Conservation (phyloP, 2,888 invertebrate genomes). For the Meandrusa payeni region DNA sequence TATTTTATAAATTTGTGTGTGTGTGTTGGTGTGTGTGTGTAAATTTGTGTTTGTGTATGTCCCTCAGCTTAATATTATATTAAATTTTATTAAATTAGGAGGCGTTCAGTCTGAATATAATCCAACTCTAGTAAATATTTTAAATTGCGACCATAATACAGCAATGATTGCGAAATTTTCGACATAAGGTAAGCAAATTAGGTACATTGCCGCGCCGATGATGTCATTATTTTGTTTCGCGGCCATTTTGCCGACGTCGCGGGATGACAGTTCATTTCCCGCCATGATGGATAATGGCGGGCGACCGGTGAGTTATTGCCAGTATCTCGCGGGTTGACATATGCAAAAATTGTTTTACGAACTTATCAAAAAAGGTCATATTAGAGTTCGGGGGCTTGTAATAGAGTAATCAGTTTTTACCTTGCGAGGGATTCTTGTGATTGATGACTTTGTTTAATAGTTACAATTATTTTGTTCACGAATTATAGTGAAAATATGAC, state of each 20-base stretch:
- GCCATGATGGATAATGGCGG: slow-evolving; percentile 72
- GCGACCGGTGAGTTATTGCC: slow-evolving; percentile 64
- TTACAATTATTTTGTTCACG: slow-evolving; percentile 14
- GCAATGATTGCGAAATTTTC: slow-evolving; percentile 8
- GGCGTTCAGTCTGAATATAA: too few species aligned
- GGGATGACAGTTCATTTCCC: slow-evolving; percentile 73
- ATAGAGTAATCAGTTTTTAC: slow-evolving; percentile 53
- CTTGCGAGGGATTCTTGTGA: slow-evolving; percentile 32
- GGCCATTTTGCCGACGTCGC: slow-evolving; percentile 56
- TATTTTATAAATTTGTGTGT: too few species aligned
- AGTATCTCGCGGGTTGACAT: slow-evolving; percentile 64
- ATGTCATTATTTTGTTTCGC: slow-evolving; percentile 54
- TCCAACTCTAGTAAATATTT: too few species aligned
- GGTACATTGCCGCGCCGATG: slow-evolving; percentile 29
- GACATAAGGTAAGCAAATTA: slow-evolving; percentile 24
- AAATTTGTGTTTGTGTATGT: too few species aligned
- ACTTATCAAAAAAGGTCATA: slow-evolving; percentile 70
- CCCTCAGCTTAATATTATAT: too few species aligned
- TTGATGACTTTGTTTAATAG: slow-evolving; percentile 30
- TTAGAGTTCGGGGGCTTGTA: slow-evolving; percentile 48
- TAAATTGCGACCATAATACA: neutral
- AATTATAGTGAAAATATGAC: too few species aligned
- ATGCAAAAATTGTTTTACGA: slow-evolving; percentile 78
- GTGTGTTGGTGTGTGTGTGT: too few species aligned
- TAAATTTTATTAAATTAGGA: too few species aligned